Evolutionary conservation across 1,140 invertebrate genomes (phyloP).

Genomic region (Doryteuthis pealeii): DNA sequence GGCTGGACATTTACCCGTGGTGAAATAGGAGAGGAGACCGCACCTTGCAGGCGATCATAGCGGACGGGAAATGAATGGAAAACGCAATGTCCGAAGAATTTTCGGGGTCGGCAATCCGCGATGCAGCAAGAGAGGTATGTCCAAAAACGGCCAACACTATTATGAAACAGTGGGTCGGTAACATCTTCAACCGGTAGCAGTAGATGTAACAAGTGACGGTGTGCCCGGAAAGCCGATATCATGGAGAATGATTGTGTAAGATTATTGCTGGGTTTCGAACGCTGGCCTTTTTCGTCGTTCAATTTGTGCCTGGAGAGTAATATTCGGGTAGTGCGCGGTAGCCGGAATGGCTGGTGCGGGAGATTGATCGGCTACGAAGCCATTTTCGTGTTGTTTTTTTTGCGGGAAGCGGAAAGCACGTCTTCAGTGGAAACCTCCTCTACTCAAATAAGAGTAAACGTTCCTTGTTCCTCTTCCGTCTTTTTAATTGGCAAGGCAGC

Average conservation of each 20-base stretch:
- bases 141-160: constrained; percentile 39
- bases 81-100: constrained; percentile 32
- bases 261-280: constrained; percentile 32
- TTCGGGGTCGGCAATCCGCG: constrained; percentile 48
- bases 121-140: constrained; percentile 45
- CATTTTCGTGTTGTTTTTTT: constrained; percentile 20
- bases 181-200: constrained; percentile 34
- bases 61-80: constrained; percentile 39
- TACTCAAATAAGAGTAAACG: background rate
- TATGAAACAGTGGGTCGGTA: constrained; percentile 45
- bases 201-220: constrained; percentile 45
- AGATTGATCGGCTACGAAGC: constrained; percentile 14
- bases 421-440: too few relatives aligned
- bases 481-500: too few relatives aligned
- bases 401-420: constrained; percentile 2
- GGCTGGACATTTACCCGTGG: constrained; percentile 35
- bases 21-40: constrained; percentile 42
- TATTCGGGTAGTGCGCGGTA: background rate
- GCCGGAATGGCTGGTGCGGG: background rate
- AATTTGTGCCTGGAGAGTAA: constrained; percentile 22
- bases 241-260: constrained; percentile 31
- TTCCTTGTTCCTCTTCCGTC: too few relatives aligned
- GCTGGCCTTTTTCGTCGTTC: constrained; percentile 31
- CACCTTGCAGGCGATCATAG: constrained; percentile 40
- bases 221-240: constrained; percentile 43